Conservation (phyloP, 2,113 vertebrate species). For the Neodon shergylaensis region DNA sequence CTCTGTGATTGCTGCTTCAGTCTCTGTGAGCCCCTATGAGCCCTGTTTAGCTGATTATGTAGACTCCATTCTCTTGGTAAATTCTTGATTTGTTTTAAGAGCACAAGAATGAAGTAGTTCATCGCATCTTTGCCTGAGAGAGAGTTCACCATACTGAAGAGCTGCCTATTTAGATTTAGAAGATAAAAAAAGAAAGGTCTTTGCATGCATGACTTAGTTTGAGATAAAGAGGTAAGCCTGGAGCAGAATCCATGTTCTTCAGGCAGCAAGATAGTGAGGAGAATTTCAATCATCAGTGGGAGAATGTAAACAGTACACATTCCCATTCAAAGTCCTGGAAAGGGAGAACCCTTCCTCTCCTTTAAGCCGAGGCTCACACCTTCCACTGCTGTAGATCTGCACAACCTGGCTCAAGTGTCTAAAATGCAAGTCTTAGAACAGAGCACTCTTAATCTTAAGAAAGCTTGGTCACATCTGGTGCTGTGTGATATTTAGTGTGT, state of each 20-base stretch:
- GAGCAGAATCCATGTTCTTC: neutral
- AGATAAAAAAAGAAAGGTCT: neutral
- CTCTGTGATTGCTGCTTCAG: neutral
- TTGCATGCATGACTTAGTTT: neutral
- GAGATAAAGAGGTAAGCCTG: neutral
- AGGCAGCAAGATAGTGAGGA: neutral
- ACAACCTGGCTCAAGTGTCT: neutral
- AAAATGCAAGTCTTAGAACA: no score
- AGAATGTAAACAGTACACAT: neutral
- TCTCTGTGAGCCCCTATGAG: neutral
- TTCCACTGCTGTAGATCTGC: neutral
- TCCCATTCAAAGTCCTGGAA: neutral
- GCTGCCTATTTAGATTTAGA: neutral
- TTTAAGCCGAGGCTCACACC: fast-evolving
- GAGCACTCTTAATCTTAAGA: neutral
- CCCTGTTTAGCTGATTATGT: neutral
- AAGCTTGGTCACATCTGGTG: neutral
- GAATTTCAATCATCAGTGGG: neutral
- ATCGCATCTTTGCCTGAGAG: neutral
- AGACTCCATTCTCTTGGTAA: neutral
- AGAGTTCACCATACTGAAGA: neutral
- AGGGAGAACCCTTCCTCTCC: neutral
- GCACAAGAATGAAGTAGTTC: neutral
- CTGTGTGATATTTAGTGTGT: no score
- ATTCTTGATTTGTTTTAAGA: neutral